Base-by-base conservation (phyloP, 2,888 invertebrate genomes). In the Agrochola lota region DNA sequence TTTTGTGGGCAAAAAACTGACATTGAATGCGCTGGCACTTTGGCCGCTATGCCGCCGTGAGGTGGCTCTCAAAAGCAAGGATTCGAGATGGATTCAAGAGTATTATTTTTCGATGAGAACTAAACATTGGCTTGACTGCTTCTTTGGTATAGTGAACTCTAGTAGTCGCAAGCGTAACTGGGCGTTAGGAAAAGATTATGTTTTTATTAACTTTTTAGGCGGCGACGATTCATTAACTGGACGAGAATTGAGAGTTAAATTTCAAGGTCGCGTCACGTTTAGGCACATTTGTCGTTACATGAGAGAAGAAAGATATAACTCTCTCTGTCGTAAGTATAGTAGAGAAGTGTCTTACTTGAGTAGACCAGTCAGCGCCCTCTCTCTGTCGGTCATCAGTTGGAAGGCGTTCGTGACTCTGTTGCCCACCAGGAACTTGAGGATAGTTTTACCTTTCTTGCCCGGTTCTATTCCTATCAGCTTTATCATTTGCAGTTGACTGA, bases 371-470 rank as follows among this genome's bases (percentile, higher is more conserved):
- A 99, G 92, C 78, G 97, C 96, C 85, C 97, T 97, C 92, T 99
- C 98, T 35, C 98, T 97, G 20, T 97, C 95, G 74, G 98, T 95
- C 94, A 97, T 97, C 17, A 95, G 93, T 23, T 97, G 97, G 66
- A 98, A 95, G 70, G 97, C 97, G 62, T 96, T 97, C 0, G 97
- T 90, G 0, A 98, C 98, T 84, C 99, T 95, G 80, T 97, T 97
- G 0, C 99, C 99, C 2, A 98, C 98, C 8, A 98, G 92, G 93
- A 99, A 99, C 90, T 97, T 97, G 0, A 98, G 93, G 71, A 97
- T 96, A 0, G 97, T 97, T 91, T 97, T 97, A 9, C 97, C 97
- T 91, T 98, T 98, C 94, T 98, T 98, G 15, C 98, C 98, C 80
- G 98, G 98, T 88, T 98, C 98, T 0, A 95, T 94, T 72, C 97